Evolutionary conservation across 1,140 invertebrate species (phyloP).

Genomic region (Drosophila pseudoobscura): DNA sequence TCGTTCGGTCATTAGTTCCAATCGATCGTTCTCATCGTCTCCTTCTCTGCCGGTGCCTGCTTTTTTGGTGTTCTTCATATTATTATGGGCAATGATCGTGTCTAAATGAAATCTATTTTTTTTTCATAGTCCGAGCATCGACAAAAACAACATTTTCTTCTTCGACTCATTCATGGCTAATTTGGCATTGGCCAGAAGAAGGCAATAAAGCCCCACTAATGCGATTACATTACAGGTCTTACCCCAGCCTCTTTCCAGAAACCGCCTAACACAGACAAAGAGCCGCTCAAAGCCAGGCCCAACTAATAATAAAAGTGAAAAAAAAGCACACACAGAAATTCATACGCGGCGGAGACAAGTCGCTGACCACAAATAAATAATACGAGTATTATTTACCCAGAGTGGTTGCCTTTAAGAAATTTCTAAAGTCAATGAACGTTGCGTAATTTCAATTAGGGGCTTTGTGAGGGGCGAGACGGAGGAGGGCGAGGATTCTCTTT

Average conservation of each 20-base stretch:
- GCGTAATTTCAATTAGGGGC: conserved; percentile 80
- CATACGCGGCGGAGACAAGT: conserved; percentile 16
- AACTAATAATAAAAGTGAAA: conserved; percentile 79
- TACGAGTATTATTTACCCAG: conserved; percentile 21
- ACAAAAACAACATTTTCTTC: conserved; percentile 31
- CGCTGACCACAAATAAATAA: conserved; percentile 43
- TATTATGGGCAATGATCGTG: conserved; percentile 76
- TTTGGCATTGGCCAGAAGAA: conserved; percentile 51
- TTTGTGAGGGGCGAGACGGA: conserved; percentile 7
- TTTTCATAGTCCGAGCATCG: conserved; percentile 21
- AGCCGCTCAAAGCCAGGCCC: conserved; percentile 58
- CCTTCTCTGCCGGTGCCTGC: conserved; percentile 28
- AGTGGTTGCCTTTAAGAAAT: conserved; percentile 43
- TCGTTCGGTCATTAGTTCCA: conserved; percentile 62
- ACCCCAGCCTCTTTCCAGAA: conserved; percentile 16
- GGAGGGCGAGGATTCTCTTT: conserved; percentile 15
- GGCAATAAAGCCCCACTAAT: conserved; percentile 71
- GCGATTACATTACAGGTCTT: conserved; percentile 76
- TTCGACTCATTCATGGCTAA: conserved; percentile 49
- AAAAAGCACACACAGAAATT: conserved; percentile 44
- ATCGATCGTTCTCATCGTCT: conserved; percentile 50
- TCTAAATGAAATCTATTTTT: conserved; percentile 78
- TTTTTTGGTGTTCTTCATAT: conserved; percentile 39
- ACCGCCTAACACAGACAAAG: conserved; percentile 26
- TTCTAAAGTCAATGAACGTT: conserved; percentile 81